A percentile compares a stretch with the other conserved stretches of the same genome.
Evolutionary conservation across 2,113 vertebrate genomes (phyloP).

Genomic region (Tinamus guttatus): DNA sequence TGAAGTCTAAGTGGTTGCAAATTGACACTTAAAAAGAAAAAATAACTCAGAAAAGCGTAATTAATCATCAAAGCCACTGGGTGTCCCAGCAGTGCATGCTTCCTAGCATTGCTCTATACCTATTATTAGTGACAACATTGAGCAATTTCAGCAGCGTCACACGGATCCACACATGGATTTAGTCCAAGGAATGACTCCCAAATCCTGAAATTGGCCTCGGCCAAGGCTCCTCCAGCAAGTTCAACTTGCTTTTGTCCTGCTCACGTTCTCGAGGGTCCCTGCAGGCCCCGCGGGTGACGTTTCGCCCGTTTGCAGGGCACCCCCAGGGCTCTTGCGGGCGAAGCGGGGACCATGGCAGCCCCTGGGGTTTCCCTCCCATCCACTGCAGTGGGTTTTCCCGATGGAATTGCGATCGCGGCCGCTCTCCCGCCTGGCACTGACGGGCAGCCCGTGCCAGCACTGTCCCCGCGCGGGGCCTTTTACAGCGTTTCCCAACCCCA

Average conservation of each 20-base stretch:
- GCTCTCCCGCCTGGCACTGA: too few species aligned
- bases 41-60: neutral
- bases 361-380: too few species aligned
- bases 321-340: too few species aligned
- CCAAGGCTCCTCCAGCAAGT: neutral
- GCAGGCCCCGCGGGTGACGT: neutral
- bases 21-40: neutral
- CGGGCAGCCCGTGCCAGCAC: neutral
- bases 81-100: neutral
- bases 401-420: too few species aligned
- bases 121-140: neutral
- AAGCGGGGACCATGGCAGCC: too few species aligned
- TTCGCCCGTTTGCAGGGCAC: neutral
- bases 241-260: neutral
- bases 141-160: conserved; percentile 34
- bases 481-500: neutral
- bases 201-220: neutral
- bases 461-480: neutral
- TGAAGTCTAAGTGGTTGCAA: conserved; percentile 33
- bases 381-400: too few species aligned
- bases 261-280: neutral
- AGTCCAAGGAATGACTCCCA: conserved; percentile 32
- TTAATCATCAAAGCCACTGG: neutral
- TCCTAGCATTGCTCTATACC: neutral
- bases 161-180: conserved; percentile 27